phyloP scores from a whole-genome alignment of 2,888 invertebrate species.

The Diplazon laetatorius region DNA sequence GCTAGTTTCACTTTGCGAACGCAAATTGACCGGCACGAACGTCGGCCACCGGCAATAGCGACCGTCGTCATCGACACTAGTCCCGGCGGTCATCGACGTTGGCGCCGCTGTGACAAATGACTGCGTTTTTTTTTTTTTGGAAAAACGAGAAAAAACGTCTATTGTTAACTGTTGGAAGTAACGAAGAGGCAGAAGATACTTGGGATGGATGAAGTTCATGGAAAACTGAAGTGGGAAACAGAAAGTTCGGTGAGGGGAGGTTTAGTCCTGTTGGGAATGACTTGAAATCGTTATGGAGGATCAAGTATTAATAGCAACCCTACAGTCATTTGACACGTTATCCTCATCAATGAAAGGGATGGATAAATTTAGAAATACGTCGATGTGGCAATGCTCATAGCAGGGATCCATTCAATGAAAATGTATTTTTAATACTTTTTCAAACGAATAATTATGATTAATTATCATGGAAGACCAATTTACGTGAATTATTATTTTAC shows the following conservation, averaged over 20 bases:
- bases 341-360: too few species aligned
- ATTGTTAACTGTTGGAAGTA: conserved; percentile 37
- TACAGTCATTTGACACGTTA: too few species aligned
- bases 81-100: conserved; percentile 26
- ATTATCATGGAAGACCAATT: too few species aligned
- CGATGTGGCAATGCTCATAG: too few species aligned
- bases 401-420: too few species aligned
- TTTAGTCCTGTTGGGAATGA: too few species aligned
- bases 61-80: conserved; percentile 25
- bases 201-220: background rate
- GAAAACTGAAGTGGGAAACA: background rate
- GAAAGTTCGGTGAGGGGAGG: background rate
- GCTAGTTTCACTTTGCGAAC: conserved; percentile 39
- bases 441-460: too few species aligned
- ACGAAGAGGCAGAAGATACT: background rate
- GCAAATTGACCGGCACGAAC: conserved; percentile 43
- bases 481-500: too few species aligned
- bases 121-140: conserved; percentile 19
- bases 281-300: too few species aligned
- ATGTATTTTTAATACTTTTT: too few species aligned
- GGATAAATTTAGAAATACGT: too few species aligned
- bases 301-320: too few species aligned
- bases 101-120: conserved; percentile 58
- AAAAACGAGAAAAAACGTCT: conserved; percentile 45
- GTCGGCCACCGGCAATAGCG: conserved; percentile 9